Conservation (phyloP, 2,888 invertebrate genomes). For the Coronaproctus castanopsis region DNA sequence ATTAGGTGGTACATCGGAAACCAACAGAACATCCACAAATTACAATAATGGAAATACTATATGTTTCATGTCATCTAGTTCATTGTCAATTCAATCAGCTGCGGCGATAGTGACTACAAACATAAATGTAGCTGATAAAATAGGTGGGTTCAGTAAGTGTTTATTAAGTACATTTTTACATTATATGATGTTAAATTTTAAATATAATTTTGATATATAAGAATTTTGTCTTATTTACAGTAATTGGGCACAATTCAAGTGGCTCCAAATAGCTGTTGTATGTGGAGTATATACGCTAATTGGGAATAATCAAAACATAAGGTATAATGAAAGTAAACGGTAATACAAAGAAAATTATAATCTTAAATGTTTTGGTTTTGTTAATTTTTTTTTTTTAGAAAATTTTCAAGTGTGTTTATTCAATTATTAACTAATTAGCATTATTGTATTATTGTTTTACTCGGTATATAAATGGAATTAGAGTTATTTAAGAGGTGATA, state of each 20-base stretch:
- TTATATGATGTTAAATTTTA: too few species aligned
- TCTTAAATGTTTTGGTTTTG: too few species aligned
- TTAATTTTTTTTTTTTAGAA: too few species aligned
- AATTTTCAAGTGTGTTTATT: too few species aligned
- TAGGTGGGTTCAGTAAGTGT: slow-evolving; percentile 77
- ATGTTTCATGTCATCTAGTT: slow-evolving; percentile 42
- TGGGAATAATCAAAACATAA: slow-evolving; percentile 45
- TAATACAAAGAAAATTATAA: neutral
- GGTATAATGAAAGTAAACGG: slow-evolving; percentile 6
- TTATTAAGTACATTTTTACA: neutral
- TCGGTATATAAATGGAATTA: too few species aligned
- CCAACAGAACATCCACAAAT: slow-evolving; percentile 8
- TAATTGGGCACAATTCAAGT: slow-evolving; percentile 95
- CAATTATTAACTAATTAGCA: too few species aligned
- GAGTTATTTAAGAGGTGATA: too few species aligned
- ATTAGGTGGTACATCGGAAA: slow-evolving; percentile 8
- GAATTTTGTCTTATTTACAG: slow-evolving; percentile 37
- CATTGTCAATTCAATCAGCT: slow-evolving; percentile 25
- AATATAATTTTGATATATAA: too few species aligned
- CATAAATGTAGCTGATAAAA: slow-evolving; percentile 80
- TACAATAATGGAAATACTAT: slow-evolving; percentile 26
- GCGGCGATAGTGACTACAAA: slow-evolving; percentile 46
- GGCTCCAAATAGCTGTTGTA: slow-evolving; percentile 62
- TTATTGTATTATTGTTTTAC: too few species aligned
- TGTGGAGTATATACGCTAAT: slow-evolving; percentile 68